Evolutionary conservation across 2,113 vertebrate genomes (phyloP), one percentile per base, ranked within the genome.

Genomic region (Cercocebus atys): DNA sequence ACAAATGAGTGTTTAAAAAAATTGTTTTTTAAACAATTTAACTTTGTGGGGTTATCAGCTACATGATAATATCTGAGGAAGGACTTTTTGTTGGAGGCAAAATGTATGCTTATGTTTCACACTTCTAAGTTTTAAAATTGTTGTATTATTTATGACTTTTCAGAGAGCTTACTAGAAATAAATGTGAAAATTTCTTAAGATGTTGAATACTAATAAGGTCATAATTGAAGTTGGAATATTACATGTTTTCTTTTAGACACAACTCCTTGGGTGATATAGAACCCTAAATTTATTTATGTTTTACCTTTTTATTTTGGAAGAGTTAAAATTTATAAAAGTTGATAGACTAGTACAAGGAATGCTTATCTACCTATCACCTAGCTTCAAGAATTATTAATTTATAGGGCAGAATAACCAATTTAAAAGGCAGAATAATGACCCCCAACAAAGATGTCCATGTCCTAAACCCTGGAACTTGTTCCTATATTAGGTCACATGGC

Each of bases 111-210:
- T 68, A 79, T 87, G 40, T 66, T 97, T 94, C 81, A 88, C 70
- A 70, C 40, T 80, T 96, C 90, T 79, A 95, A 88, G n/a, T 47
- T 87, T 91, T 76, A 52, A 93, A 94, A 85, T 84, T 85, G 20
- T 96, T 94, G 59, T 61, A 88, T 94, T 93, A 96, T 88, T 94
- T 88, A 90, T 95, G 64, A 85, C 79, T 81, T 90, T 92, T 83
- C 72, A 91, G 75, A 95, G 57, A 91, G 66, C 18, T 96, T 66
- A 27, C 79, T 82, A 27, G 68, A 96, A 94, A 95, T 89, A 95
- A 96, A 93, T 78, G 68, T 75, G 59, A 50, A 95, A 91, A 93
- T 86, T 94, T 97, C 59, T 59, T 38, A 95, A 83, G 30, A 93
- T 55, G 35, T 57, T 85, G 79, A 96, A 90, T 95, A 86, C 59